These are phyloP conservation scores for Orchesellides sinensis DNA, from an alignment of 2,888 invertebrate species.

Conservation along the genomic window DNA sequence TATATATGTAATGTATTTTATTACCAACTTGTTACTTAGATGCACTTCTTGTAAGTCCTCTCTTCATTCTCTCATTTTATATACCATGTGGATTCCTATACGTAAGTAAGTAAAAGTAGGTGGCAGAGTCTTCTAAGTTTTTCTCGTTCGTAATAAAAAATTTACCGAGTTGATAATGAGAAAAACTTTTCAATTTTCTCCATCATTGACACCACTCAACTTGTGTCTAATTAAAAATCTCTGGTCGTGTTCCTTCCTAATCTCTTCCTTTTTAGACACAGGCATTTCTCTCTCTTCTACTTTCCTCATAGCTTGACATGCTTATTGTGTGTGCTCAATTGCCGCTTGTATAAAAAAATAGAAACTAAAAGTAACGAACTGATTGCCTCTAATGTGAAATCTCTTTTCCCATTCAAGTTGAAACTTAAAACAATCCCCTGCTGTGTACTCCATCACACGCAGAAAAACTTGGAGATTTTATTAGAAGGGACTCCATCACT, in stretches of 20 bases:
- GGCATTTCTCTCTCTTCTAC: conserved; percentile 3
- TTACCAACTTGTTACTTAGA: conserved; percentile 60
- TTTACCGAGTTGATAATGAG: conserved; percentile 34
- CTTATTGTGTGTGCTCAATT: not conserved
- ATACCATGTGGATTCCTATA: not conserved
- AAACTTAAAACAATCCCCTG: conserved; percentile 59
- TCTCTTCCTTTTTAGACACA: conserved; percentile 11
- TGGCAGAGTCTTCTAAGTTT: not conserved
- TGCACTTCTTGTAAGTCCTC: conserved; percentile 6
- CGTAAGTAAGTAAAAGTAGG: conserved; percentile 3
- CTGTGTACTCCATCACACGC: conserved; percentile 48
- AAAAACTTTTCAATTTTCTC: conserved; percentile 74
- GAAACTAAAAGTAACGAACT: conserved; percentile 60
- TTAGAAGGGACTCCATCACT: not conserved
- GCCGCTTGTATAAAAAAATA: not conserved
- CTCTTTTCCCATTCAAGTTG: conserved; percentile 58
- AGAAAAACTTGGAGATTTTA: conserved; percentile 37
- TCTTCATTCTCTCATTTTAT: conserved; percentile 32
- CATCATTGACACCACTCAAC: conserved; percentile 72
- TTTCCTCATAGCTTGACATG: not conserved
- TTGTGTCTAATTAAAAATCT: conserved; percentile 73
- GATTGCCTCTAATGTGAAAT: conserved; percentile 64
- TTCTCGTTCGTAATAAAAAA: conserved; percentile 8
- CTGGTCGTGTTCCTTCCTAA: conserved; percentile 56
- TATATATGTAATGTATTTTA: conserved; percentile 32